Evolutionary conservation across 2,888 invertebrate genomes (phyloP), one percentile per base, ranked within the genome.

Genomic region (Ectemnius continuus): DNA sequence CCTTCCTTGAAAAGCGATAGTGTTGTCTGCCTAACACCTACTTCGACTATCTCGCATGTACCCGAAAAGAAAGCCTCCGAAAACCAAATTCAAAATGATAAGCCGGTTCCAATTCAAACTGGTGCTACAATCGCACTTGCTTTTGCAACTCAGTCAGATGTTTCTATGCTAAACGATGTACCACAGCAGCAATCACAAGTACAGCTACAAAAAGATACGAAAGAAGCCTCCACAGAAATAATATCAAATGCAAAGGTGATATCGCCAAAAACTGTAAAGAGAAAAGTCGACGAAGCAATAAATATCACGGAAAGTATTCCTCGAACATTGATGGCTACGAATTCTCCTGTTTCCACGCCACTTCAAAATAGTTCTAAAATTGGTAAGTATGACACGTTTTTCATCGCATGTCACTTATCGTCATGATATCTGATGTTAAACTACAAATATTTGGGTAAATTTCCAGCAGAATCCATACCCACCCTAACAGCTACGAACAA

Each of bases 181-280:
- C 71, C 79, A 60, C 78, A 82, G 52, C 84, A 79, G n/a, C 78
- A 76, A 4, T 61, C 83, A 80, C 56, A 56, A 26, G 75, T 72
- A 18, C 75, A 73, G 14, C 80, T 75, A 8, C 79, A 78, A 46
- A 88, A 88, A 62, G 86, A 88, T 28, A 80, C 78, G 18, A 88
- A 88, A 63, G 88, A 89, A 46, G 73, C 73, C 0, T 76, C 83
- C 1, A 81, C 85, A 18, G 86, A 87, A 18, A 82, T 86, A 61
- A 82, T 82, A 11, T 67, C 81, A 6, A 82, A 79, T 14, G 86
- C 87, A 57, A 89, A 88, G 74, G 82, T 87, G 20, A 83, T 87
- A 65, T 85, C 89, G 16, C 85, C 90, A 18, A 91, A 90, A 65
- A 80, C 86, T 0, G 86, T 89, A 8, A 91, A 91, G 66, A 88